A percentile compares a stretch with the other conserved stretches of the same genome.
Evolutionary conservation across 2,888 invertebrate species (phyloP).

Genomic region (Hedychridium roseum): DNA sequence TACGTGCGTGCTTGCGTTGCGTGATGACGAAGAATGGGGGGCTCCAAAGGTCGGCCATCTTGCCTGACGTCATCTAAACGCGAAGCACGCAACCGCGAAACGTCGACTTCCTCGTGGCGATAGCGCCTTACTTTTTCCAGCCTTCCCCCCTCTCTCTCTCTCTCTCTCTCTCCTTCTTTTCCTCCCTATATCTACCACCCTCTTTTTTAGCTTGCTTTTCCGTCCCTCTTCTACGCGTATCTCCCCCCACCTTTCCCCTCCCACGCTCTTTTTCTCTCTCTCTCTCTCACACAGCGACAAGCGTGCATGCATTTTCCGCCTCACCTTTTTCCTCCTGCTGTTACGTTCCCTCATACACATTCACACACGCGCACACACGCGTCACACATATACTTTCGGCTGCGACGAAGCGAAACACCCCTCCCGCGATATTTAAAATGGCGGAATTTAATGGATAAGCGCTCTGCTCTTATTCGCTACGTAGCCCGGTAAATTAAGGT

Average conservation of each 20-base stretch:
- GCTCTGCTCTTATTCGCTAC: slow-evolving; percentile 32
- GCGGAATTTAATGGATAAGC: slow-evolving; percentile 44
- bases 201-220: slow-evolving; percentile 3
- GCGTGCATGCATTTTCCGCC: too few species aligned
- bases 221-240: slow-evolving; percentile 7
- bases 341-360: too few species aligned
- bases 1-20: slow-evolving; percentile 19
- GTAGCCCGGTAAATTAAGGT: slow-evolving; percentile 25
- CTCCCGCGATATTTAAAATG: slow-evolving; percentile 39
- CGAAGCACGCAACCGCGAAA: slow-evolving; percentile 47
- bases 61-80: slow-evolving; percentile 46
- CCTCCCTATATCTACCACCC: slow-evolving; percentile 11
- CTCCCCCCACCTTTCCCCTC: too few species aligned
- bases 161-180: slow-evolving; percentile 17
- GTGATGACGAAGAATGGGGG: slow-evolving; percentile 36
- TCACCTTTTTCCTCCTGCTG: too few species aligned
- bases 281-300: slow-evolving; percentile 13
- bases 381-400: slow-evolving; percentile 22
- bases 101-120: slow-evolving; percentile 44
- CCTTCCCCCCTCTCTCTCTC: slow-evolving; percentile 6
- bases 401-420: slow-evolving; percentile 44
- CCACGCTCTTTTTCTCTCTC: too few species aligned
- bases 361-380: too few species aligned
- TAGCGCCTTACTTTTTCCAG: slow-evolving; percentile 42
- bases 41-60: slow-evolving; percentile 35